Evolutionary conservation across 2,888 invertebrate species (phyloP).

Genomic region (Drosophila fulvimacula): DNA sequence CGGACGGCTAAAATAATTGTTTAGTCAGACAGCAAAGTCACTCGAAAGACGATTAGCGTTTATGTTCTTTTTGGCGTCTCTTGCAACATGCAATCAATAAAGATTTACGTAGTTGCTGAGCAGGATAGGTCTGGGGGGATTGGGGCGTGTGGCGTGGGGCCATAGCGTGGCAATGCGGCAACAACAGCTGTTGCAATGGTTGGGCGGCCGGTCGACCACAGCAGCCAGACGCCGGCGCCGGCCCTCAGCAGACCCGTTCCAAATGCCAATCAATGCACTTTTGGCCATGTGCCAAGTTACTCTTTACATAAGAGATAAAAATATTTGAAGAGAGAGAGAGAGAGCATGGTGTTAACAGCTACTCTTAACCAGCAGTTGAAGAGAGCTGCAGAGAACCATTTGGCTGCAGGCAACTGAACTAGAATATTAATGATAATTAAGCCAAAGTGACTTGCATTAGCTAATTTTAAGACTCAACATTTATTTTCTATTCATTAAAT

Average conservation of each 20-base stretch:
- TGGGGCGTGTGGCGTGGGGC: conserved; percentile 19
- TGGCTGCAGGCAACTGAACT: neutral
- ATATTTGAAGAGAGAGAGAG: neutral
- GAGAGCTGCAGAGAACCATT: conserved; percentile 7
- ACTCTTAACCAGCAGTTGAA: conserved; percentile 32
- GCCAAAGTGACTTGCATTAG: neutral
- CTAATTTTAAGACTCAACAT: neutral
- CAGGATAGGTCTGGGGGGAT: conserved; percentile 5
- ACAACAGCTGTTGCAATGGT: conserved; percentile 76
- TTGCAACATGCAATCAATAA: conserved; percentile 75
- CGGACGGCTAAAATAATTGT: conserved; percentile 64
- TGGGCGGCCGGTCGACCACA: conserved; percentile 50
- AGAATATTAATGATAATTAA: neutral
- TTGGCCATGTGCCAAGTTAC: conserved; percentile 83
- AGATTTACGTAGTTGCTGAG: conserved; percentile 58
- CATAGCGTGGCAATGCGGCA: conserved; percentile 66
- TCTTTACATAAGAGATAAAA: conserved; percentile 48
- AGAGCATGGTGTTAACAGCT: conserved; percentile 11
- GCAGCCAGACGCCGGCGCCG: conserved; percentile 74
- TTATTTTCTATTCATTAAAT: conserved; percentile 1
- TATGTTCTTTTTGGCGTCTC: conserved; percentile 47
- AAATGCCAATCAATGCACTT: conserved; percentile 77
- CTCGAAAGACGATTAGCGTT: conserved; percentile 63
- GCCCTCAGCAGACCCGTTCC: conserved; percentile 55
- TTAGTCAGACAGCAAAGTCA: conserved; percentile 66